phyloP scores from a whole-genome alignment of 2,888 invertebrate genomes.

The Coecobrya sp. region DNA sequence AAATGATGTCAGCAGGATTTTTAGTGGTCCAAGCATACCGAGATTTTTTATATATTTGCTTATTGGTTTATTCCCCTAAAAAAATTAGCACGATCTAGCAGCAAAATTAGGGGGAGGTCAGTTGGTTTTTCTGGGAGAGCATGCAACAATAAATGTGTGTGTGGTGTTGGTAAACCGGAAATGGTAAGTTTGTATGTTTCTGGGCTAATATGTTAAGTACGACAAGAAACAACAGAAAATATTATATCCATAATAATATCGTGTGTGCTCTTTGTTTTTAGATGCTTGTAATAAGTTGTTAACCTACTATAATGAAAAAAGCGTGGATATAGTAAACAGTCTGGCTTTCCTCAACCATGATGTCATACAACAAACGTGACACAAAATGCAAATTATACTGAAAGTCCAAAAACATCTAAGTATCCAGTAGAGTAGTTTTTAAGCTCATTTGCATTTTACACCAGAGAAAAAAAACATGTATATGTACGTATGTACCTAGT shows the following conservation, averaged over 20 bases:
- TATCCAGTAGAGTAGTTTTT: too few species aligned
- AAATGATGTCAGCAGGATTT: neutral
- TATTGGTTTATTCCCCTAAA: too few species aligned
- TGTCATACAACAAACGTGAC: too few species aligned
- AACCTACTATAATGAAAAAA: neutral
- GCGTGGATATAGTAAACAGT: too few species aligned
- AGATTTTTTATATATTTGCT: neutral
- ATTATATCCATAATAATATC: too few species aligned
- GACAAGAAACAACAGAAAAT: neutral
- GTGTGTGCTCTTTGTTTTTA: too few species aligned
- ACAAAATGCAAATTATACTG: too few species aligned
- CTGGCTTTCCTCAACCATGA: too few species aligned
- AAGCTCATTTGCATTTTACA: neutral
- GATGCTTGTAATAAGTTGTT: neutral
- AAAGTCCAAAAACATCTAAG: too few species aligned
- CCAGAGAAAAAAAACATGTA: neutral
- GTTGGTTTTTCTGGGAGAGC: constrained; percentile 9
- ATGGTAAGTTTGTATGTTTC: constrained; percentile 33
- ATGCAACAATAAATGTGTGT: neutral
- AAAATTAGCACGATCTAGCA: too few species aligned
- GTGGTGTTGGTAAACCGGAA: constrained; percentile 3
- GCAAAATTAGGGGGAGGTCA: constrained; percentile 64
- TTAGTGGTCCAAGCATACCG: too few species aligned
- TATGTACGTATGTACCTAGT: neutral
- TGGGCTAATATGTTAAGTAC: constrained; percentile 57